Evolutionary conservation across 2,888 invertebrate species (phyloP), one percentile per base, ranked within the genome.

Genomic region (Mystacides longicornis): DNA sequence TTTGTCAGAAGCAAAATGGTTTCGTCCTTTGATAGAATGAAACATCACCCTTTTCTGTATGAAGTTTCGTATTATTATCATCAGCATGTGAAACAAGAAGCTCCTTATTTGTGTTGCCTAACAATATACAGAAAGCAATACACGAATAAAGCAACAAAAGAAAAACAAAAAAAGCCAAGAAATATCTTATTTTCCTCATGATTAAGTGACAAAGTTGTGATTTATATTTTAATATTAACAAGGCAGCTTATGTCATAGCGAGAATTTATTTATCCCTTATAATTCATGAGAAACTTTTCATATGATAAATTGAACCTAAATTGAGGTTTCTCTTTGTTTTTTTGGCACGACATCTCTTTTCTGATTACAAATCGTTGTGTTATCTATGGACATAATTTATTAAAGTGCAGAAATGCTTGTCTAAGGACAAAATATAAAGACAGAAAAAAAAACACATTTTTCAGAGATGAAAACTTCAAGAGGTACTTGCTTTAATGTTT

Each of bases 161-260:
- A 37, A 37, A 7, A 37, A 37, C 14, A 37, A 37, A 37, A 37
- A 37, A 37, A 37, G 16, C 37, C 14, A 37, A 37, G 37, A 37
- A 37, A 37, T 37, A 37, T 37, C 37, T 37, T 37, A 37, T 37
- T 37, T 37, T 37, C 37, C 37, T 33, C 16, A 21, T 51, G 50
- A 51, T 51, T 51, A 51, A 51, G 50, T 37, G 37, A 51, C 50
- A 51, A 51, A 51, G 37, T 51, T 51, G 19, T 42, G 50, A 51
- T 16, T 33, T 51, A 23, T 51, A 33, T 22, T 20, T 37, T 21
- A 37, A 22, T 42, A 51, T 42, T 51, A 51, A 51, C 37, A 31
- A 51, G 37, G 37, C 37, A 37, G 37, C 37, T 37, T 37, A 37
- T 37, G 37, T 37, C 37, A 37, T 16, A 37, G 3, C 37, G 16